These are phyloP conservation scores for Ormyrus labotus DNA, from an alignment of 2,888 invertebrate genomes.

Conservation along the genomic window DNA sequence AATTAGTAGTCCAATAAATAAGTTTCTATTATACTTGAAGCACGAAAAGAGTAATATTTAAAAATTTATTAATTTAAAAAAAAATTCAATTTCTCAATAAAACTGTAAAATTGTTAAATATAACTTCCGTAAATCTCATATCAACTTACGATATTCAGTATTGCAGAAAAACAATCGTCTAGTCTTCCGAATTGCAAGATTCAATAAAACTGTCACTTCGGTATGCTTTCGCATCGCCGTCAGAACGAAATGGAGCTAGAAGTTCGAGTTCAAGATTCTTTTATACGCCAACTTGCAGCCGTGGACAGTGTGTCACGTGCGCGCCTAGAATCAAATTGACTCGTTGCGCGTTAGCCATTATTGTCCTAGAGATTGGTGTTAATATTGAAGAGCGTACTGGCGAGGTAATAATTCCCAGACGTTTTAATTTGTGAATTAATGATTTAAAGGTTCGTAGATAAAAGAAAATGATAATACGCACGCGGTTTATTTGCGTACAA, in stretches of 20 bases:
- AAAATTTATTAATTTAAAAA: no score
- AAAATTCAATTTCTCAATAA: no score
- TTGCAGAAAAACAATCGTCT: no score
- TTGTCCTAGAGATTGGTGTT: conserved; percentile 28
- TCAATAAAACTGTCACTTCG: no score
- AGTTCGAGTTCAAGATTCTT: conserved; percentile 25
- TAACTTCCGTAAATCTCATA: no score
- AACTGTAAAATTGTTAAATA: no score
- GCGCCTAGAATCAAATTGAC: not conserved
- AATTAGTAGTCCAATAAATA: no score
- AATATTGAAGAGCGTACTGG: not conserved
- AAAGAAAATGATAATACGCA: not conserved
- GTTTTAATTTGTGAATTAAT: not conserved
- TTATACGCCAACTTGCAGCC: conserved; percentile 12
- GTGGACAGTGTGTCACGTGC: conserved; percentile 8
- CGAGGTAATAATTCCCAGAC: not conserved
- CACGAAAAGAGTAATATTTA: no score
- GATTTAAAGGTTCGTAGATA: not conserved
- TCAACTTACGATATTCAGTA: no score
- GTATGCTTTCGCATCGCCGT: not conserved
- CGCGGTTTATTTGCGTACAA: not conserved
- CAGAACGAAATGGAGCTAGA: conserved; percentile 28
- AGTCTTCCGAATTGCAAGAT: no score
- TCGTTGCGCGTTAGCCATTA: conserved; percentile 17
- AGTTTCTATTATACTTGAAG: no score